Evolutionary conservation across 1,140 invertebrate species (phyloP).

Genomic region (Leptinotarsa texana): DNA sequence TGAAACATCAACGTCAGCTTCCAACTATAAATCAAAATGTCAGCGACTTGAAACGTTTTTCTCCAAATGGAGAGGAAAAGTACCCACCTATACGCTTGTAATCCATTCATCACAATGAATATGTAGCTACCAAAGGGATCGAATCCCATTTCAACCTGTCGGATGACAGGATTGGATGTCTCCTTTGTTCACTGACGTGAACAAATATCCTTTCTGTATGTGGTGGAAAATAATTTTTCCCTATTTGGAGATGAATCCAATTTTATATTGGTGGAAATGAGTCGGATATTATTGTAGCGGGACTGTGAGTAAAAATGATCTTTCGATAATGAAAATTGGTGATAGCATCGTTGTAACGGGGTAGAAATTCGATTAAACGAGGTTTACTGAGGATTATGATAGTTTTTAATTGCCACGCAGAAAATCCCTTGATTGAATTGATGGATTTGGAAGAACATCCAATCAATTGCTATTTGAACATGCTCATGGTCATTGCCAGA

Average conservation of each 20-base stretch:
- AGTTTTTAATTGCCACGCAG: too few relatives aligned
- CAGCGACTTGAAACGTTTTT: neutral
- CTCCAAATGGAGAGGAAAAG: neutral
- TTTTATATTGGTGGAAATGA: neutral
- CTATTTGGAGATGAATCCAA: neutral
- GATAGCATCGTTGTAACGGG: too few relatives aligned
- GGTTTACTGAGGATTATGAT: too few relatives aligned
- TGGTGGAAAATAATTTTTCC: neutral
- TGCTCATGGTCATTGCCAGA: too few relatives aligned
- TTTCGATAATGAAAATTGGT: neutral
- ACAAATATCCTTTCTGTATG: neutral
- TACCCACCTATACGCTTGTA: neutral
- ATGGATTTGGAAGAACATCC: too few relatives aligned
- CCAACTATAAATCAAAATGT: neutral
- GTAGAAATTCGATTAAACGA: too few relatives aligned
- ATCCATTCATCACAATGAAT: conserved; percentile 4
- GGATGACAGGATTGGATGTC: neutral
- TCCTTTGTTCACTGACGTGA: neutral
- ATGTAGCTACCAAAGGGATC: neutral
- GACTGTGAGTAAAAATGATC: neutral
- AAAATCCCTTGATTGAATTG: too few relatives aligned
- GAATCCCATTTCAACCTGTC: neutral
- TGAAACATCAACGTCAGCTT: too few relatives aligned
- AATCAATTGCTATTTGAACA: too few relatives aligned
- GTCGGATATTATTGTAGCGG: neutral